Evolutionary conservation across 2,888 invertebrate genomes (phyloP), one percentile per base, ranked within the genome.

Genomic region (Synanthedon formicaeformis): DNA sequence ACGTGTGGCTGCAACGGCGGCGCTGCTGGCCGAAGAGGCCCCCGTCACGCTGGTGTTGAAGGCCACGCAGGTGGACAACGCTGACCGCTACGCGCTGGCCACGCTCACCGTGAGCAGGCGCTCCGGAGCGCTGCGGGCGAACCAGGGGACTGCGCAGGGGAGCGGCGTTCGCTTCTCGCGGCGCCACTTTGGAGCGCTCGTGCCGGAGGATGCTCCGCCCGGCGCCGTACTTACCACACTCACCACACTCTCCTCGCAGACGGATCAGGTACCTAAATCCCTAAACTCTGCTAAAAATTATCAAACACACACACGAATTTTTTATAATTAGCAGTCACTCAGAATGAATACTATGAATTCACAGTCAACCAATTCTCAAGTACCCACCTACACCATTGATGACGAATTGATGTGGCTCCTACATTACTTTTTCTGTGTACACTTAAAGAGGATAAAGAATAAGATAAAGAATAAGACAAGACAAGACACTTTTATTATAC

Each of bases 21-120:
- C 87, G 51, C 78, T 94, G 53, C 83, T 90, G 45, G 89, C 89
- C 53, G 88, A 88, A 51, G 92, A 92, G 58, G 79, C 93, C 62
- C 93, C 95, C 0, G 90, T 92, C 40, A 96, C 95, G 1, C 34
- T 34, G 10, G 34, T 34, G 34, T 10, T 34, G 34, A 34, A 93
- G 90, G 94, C 94, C 8, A 93, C 92, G 1, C 94, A 94, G 71
- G 88, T 92, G 56, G 96, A 97, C 81, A 97, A 97, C 87, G 87
- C 93, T 0, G 96, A 96, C 83, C 91, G 96, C 52, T 96, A 96
- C 75, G 95, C 96, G 0, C 84, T 97, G 56, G 93, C 95, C 1
- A 96, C 96, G 0, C 88, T 97, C 53, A 91, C 93, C 12, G 14
- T 50, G 96, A 18, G 57, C 59, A 55, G 62, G 57, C 57, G 63